Evolutionary conservation across 1,140 invertebrate genomes (phyloP).

Genomic region (Phenacoccus solenopsis): DNA sequence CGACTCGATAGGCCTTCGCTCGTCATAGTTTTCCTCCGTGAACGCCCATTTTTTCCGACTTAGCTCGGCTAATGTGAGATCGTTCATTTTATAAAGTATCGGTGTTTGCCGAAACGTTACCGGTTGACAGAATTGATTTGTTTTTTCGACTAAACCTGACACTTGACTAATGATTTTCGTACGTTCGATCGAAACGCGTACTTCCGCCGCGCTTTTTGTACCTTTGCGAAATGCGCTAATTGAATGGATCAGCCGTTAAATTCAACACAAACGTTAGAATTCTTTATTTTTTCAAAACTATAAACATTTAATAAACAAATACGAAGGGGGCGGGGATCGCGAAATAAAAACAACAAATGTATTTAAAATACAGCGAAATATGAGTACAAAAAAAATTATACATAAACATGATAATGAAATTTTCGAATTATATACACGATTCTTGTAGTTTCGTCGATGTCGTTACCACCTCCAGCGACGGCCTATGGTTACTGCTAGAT

Average conservation of each 20-base stretch:
- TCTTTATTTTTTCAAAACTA: not conserved
- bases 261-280: not conserved
- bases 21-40: not conserved
- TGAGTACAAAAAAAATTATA: not conserved
- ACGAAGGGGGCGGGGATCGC: not conserved
- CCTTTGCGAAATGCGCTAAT: not conserved
- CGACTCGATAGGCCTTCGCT: too few species aligned
- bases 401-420: not conserved
- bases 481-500: not conserved
- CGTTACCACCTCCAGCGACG: not conserved
- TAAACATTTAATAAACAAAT: conserved; percentile 1
- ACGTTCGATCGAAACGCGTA: not conserved
- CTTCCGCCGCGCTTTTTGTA: not conserved
- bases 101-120: not conserved
- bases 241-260: not conserved
- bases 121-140: conserved; percentile 15
- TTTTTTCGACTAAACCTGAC: conserved; percentile 9
- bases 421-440: conserved; percentile 2
- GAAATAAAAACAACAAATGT: conserved; percentile 8
- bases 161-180: conserved; percentile 13
- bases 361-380: not conserved
- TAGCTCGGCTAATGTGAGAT: not conserved
- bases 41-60: not conserved
- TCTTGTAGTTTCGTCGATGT: conserved; percentile 9
- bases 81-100: conserved; percentile 14